phyloP scores from a whole-genome alignment of 2,797 vertebrate species.

The Scolopax bukidnonensis region DNA sequence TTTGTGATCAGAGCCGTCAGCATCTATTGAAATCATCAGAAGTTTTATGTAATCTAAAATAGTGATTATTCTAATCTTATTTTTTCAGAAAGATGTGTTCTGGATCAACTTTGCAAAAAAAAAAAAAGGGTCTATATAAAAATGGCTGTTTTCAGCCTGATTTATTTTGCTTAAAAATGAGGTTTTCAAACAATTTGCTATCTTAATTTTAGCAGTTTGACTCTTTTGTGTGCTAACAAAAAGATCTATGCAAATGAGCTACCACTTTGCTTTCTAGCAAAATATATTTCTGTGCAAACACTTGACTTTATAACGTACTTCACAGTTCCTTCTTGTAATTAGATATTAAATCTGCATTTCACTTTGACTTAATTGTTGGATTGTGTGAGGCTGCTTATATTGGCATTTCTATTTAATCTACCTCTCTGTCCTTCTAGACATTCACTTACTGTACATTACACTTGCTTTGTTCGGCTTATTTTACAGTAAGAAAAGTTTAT shows the following conservation, averaged over 20 bases:
- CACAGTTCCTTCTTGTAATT: slow-evolving; percentile 66
- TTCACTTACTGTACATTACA: not conserved
- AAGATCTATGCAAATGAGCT: slow-evolving; percentile 74
- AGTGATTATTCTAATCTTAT: not conserved
- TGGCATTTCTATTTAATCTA: slow-evolving; percentile 41
- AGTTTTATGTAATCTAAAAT: not conserved
- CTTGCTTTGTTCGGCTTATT: not conserved
- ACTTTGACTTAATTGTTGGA: slow-evolving; percentile 57
- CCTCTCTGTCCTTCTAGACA: not conserved
- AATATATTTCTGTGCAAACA: slow-evolving; percentile 76
- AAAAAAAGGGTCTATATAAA: slow-evolving; percentile 15
- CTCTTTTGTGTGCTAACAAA: slow-evolving; percentile 73
- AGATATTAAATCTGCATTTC: slow-evolving; percentile 71
- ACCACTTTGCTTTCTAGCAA: slow-evolving; percentile 74
- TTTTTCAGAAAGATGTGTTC: not conserved
- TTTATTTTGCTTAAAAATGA: slow-evolving; percentile 72
- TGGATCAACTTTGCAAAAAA: slow-evolving; percentile 20
- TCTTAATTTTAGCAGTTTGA: slow-evolving; percentile 76
- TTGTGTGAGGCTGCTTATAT: slow-evolving; percentile 16
- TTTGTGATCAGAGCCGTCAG: not conserved
- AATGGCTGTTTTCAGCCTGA: slow-evolving; percentile 55
- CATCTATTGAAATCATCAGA: not conserved
- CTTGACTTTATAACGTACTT: slow-evolving; percentile 70
- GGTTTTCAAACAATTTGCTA: slow-evolving; percentile 76
- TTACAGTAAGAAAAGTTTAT: not conserved